Base-by-base conservation (phyloP, 2,888 invertebrate genomes). In the Leucophora obtusa region DNA sequence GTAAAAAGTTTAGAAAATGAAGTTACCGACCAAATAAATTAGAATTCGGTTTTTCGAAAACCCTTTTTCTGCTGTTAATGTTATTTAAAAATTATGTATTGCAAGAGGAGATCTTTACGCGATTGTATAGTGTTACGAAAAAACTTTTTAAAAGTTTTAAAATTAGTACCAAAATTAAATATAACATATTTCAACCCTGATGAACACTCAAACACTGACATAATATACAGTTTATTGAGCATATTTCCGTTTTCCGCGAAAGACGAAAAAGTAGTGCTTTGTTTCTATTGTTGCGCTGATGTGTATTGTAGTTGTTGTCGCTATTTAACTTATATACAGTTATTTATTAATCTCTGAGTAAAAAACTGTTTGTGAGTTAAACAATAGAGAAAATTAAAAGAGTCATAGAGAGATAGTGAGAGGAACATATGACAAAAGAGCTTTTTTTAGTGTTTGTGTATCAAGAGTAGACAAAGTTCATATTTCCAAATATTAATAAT, bases 191-290 rank as follows among this genome's bases (percentile, higher is more conserved):
- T 38, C 38, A 38, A 11, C 38, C 2, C 38, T 38, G 38, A 38
- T 38, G 38, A 11, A 38, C 38, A 38, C 14, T 28, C 35, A 33
- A 17, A 51, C 62, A 47, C 17, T 17, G 54, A 28, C 11, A 60
- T 62, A 71, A 54, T 24, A 43, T 2, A 28, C 24, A 62, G 38
- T 62, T 66, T 54, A 54, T 54, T 66, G 54, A 66, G 60, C 33
- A 56, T 58, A 65, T 50, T 47, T 59, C 24, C 43, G 17, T 38
- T 72, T 65, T 58, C 47, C 72, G 72, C 50, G 47, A 63, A 56
- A 56, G 28, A 28, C 56, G 47, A 63, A 47, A 62, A 15, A 60
- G 38, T 17, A 62, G 6, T 65, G 5, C 15, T 71, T 43, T 50
- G n/a, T 54, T 56, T 56, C 18, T 47, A 53, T 54, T 63, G 28